Percentiles rank a stretch among this genome's conserved stretches.
Evolutionary conservation across 2,888 invertebrate species (phyloP).

Genomic region (Heliconius aoede): DNA sequence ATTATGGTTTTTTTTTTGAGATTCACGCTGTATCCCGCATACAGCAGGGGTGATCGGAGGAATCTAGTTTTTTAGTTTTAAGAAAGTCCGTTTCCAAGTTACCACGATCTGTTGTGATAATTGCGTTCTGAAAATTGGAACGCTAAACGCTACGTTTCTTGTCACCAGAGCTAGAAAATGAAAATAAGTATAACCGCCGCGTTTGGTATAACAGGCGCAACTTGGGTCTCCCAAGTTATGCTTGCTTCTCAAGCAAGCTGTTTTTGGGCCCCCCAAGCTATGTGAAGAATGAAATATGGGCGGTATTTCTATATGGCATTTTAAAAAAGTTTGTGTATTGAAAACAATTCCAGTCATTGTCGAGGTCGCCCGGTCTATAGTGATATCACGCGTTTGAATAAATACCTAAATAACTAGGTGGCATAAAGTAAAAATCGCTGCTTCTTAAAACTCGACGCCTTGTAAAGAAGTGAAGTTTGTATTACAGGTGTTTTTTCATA

Average conservation of each 20-base stretch:
- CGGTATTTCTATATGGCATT: not conserved
- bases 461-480: no score
- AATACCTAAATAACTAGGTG: constrained; percentile 24
- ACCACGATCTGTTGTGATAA: no score
- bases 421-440: constrained; percentile 4
- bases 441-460: not conserved
- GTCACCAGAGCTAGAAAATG: no score
- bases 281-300: not conserved
- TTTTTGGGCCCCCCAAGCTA: not conserved
- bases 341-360: constrained; percentile 35
- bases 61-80: not conserved
- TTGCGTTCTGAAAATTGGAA: no score
- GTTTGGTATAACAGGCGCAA: no score
- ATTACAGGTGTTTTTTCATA: no score
- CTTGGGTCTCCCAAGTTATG: no score
- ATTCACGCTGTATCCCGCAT: not conserved
- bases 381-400: constrained; percentile 36
- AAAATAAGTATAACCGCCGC: no score
- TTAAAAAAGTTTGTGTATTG: constrained; percentile 14
- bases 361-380: constrained; percentile 40
- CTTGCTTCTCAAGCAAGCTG: not conserved
- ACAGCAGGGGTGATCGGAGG: not conserved
- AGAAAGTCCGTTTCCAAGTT: not conserved
- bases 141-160: no score
- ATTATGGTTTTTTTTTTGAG: not conserved